These are phyloP conservation scores for Acropternis orthonyx DNA, from an alignment of 2,797 vertebrate species.

Conservation along the genomic window DNA sequence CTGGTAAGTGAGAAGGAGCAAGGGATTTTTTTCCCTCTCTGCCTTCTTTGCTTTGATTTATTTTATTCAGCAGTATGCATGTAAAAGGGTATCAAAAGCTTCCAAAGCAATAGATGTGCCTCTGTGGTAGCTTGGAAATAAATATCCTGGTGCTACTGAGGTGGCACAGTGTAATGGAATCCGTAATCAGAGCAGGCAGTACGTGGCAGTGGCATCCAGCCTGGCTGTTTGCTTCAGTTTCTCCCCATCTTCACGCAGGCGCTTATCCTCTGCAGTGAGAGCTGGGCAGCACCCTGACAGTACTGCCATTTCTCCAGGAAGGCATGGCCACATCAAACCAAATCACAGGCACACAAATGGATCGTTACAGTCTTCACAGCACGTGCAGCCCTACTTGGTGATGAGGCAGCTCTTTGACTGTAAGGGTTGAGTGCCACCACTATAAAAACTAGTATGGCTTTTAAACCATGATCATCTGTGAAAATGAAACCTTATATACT, in stretches of 20 bases:
- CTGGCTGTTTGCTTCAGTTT: background rate
- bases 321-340: background rate
- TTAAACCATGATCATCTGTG: background rate
- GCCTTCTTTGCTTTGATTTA: background rate
- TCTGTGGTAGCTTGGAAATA: background rate
- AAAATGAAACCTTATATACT: background rate
- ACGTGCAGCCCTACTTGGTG: background rate
- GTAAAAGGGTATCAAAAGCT: background rate
- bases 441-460: background rate
- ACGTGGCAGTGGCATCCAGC: background rate
- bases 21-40: background rate
- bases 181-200: background rate
- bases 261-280: background rate
- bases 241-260: background rate
- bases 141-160: background rate
- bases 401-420: background rate
- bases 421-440: background rate
- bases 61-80: background rate
- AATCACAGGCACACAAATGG: background rate
- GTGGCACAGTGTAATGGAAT: background rate
- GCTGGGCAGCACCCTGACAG: background rate
- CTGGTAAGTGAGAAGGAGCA: slow-evolving; percentile 79
- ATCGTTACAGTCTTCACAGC: background rate
- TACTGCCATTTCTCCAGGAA: background rate
- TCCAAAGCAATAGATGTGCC: background rate